Evolutionary conservation across 1,140 invertebrate species (phyloP), one percentile per base, ranked within the genome.

Genomic region (Lethocerus indicus): DNA sequence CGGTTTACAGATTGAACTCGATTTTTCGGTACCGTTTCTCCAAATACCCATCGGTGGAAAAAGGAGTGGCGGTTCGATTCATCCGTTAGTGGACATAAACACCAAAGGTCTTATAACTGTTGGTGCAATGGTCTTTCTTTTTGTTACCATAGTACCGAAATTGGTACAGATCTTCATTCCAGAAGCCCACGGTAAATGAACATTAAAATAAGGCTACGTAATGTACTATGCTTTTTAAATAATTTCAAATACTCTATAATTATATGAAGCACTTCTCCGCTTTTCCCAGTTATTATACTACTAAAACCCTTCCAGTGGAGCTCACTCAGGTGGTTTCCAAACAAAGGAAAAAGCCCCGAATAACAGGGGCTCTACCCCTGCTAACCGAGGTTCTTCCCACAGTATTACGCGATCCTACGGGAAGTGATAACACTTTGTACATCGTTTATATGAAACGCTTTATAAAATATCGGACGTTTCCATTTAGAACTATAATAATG

Each of bases 1-100:
- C 20, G 5, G 24, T 49, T 45, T 46, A 12, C 43, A 51, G 50
- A 36, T 51, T 6, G 50, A 51, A 36, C 28, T 51, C 7, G 50
- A 51, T 24, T 51, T 51, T 18, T 18, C 50, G 1, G 28, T 51
- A 18, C 50, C 50, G 27, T 51, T 51, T 24, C n/a, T 51, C n/a
- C 35, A 45, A 18, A 51, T 51, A 4, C 50, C 50, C 4, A 18
- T 49, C 2, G 20, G 24, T 40, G 3, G 3, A 18, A 45, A 43
- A 46, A 16, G 20, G 40, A 18, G 16, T 18, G 16, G 20, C 12
- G 45, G 27, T 3, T 16, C 27, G 21, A 9, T 24, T 21, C 12
- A 45, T 7, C 50, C 50, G 12, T 16, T 44, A 12, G 7, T 51
- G 12, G 43, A 45, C n/a, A 36, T 51, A 7, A 51, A 51, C 24